Evolutionary conservation across 2,888 invertebrate genomes (phyloP), one percentile per base, ranked within the genome.

Genomic region (Lepidonotus clava): DNA sequence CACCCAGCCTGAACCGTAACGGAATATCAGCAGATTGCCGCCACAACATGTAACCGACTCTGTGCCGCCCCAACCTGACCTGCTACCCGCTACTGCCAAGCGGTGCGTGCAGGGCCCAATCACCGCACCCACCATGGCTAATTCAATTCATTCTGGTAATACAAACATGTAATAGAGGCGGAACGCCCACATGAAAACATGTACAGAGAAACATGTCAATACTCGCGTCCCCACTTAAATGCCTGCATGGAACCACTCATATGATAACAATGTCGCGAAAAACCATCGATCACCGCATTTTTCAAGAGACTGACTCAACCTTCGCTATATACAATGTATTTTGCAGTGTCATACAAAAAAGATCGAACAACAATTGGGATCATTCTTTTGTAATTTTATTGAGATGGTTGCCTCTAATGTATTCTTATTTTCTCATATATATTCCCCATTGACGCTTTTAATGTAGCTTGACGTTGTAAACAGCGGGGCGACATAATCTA

Each of bases 81-180:
- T n/a, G n/a, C 71, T 71, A 71, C 71, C 34, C 38, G 36, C 34
- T 71, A 38, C 38, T 71, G 38, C 71, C n/a, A 71, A 71, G 36
- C 71, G 36, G 38, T 36, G 36, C 71, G 38, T 71, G 71, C 71
- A 21, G 71, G 4, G 61, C n/a, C 46, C 46, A 80, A 41, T 46
- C 46, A 80, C 46, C 18, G 38, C 76, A 36, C 76, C 36, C 1
- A 76, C 36, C 76, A 76, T 46, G 80, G 41, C 51, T 46, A 80
- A 80, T 80, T 5, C 80, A 80, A 80, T 80, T 80, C 18, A n/a
- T 80, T 14, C 28, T 28, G 80, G 32, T 80, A 51, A 76, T 36
- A 36, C 38, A 40, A 76, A 76, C 76, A 40, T 76, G 76, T 76
- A 40, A 76, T 76, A 76, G 36, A 40, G 40, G 38, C 76, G 24